Conservation (phyloP, 2,113 vertebrate genomes). For the Eudorcas thomsonii region DNA sequence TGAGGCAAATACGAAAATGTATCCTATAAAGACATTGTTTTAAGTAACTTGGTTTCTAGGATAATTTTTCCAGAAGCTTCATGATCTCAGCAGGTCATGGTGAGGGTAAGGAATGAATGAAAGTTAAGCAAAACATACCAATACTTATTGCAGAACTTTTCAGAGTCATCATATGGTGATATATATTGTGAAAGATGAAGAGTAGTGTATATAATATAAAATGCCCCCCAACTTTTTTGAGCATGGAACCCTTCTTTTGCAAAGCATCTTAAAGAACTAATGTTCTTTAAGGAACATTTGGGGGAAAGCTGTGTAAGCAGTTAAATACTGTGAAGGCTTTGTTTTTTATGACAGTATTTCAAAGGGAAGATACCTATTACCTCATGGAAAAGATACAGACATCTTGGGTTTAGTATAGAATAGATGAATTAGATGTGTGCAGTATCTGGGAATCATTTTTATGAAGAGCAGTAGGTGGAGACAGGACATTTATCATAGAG, state of each 20-base stretch:
- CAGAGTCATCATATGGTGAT: background rate
- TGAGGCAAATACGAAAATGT: background rate
- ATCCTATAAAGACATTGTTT: conserved; percentile 14
- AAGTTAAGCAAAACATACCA: background rate
- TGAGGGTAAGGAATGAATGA: background rate
- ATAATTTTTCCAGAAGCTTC: conserved; percentile 24
- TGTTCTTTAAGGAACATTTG: conserved; percentile 8
- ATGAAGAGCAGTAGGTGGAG: background rate
- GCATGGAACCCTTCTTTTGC: background rate
- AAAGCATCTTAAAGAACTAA: conserved; percentile 20
- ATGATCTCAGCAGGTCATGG: background rate
- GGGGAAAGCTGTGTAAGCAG: background rate
- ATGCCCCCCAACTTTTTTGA: conserved; percentile 17
- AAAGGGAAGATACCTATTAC: background rate
- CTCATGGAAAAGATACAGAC: background rate
- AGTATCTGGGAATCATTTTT: conserved; percentile 20
- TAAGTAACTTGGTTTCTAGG: conserved; percentile 22
- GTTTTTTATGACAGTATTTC: conserved; percentile 19
- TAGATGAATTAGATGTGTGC: background rate
- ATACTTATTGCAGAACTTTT: background rate
- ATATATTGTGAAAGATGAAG: conserved; percentile 27
- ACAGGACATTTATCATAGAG: background rate
- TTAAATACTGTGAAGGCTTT: background rate
- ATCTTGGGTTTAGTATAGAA: conserved; percentile 26
- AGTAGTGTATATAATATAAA: background rate